phyloP scores from a whole-genome alignment of 2,797 vertebrate genomes.

The Eleutherodactylus coqui region DNA sequence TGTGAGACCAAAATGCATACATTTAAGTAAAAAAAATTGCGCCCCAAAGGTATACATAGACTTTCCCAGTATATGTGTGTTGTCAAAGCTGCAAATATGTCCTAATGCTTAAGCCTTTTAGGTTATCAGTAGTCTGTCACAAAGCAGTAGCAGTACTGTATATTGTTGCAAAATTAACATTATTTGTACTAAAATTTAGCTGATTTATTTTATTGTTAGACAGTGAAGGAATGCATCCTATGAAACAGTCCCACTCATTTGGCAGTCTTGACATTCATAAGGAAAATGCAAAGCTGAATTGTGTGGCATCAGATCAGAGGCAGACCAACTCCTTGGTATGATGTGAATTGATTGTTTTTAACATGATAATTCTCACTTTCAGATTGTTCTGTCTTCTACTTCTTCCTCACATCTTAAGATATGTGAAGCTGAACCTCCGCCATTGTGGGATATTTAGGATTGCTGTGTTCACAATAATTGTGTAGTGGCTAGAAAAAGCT shows the following conservation, averaged over 20 bases:
- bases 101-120: not conserved
- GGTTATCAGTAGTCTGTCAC: not conserved
- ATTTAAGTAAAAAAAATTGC: too few species aligned
- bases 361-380: not conserved
- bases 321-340: constrained; percentile 83
- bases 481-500: too few species aligned
- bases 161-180: not conserved
- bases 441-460: not conserved
- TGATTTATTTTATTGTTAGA: constrained; percentile 68
- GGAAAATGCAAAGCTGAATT: constrained; percentile 71
- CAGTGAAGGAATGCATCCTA: constrained; percentile 79
- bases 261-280: constrained; percentile 79
- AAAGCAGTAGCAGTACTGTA: not conserved
- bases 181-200: not conserved
- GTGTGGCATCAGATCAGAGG: constrained; percentile 72
- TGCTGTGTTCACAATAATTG: not conserved
- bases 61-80: not conserved
- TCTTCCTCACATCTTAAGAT: not conserved
- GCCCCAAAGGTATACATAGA: too few species aligned
- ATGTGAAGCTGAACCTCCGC: not conserved
- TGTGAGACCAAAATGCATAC: too few species aligned
- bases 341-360: not conserved
- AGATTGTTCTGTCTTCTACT: not conserved
- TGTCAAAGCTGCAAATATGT: not conserved
- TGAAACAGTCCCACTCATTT: constrained; percentile 77